Percentiles rank a stretch among this genome's conserved stretches.
These are phyloP conservation scores for Leucoraja ocellata DNA, from an alignment of 2,797 vertebrate genomes.

Conservation along the genomic window DNA sequence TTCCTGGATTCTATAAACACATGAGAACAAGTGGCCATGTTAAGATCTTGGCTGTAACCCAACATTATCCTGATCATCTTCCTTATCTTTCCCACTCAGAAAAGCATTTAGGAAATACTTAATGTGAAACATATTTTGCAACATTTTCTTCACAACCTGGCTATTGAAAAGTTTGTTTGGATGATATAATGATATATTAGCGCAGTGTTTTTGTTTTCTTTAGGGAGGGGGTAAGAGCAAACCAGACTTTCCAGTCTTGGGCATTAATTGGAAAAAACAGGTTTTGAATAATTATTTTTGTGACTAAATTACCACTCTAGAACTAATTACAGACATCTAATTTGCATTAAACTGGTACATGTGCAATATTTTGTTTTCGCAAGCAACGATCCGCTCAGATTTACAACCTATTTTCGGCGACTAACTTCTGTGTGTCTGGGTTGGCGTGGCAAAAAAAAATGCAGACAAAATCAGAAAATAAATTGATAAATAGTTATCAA, in stretches of 20 bases:
- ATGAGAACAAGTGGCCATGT: background rate
- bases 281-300: constrained; percentile 37
- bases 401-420: constrained; percentile 18
- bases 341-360: constrained; percentile 35
- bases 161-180: constrained; percentile 31
- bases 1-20: background rate
- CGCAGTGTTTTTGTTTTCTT: constrained; percentile 29
- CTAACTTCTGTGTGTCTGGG: constrained; percentile 5
- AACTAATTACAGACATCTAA: constrained; percentile 36
- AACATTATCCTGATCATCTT: too few relatives aligned
- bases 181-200: constrained; percentile 34
- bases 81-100: background rate
- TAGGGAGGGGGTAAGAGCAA: background rate
- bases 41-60: background rate
- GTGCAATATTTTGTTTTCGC: constrained; percentile 29
- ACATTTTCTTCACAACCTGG: constrained; percentile 22
- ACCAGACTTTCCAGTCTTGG: constrained; percentile 30
- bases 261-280: constrained; percentile 36
- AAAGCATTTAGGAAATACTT: background rate
- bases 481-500: background rate
- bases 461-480: background rate
- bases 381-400: background rate
- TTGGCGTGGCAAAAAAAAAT: background rate
- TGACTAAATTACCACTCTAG: constrained; percentile 36
- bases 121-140: background rate